Conservation (phyloP, 2,113 vertebrate species). For the Heterotis niloticus region DNA sequence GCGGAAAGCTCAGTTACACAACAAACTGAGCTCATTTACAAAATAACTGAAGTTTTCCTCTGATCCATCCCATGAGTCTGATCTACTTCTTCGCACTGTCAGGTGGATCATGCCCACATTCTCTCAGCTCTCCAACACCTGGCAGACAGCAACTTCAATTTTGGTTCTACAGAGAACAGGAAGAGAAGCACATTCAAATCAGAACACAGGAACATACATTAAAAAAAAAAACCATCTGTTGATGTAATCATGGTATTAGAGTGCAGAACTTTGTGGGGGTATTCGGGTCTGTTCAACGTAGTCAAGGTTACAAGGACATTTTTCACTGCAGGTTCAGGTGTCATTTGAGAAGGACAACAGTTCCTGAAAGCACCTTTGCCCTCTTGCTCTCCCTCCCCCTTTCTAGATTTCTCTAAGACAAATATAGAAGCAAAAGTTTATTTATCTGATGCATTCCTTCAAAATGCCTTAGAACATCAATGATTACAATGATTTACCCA, state of each 20-base stretch:
- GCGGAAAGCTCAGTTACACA: not conserved
- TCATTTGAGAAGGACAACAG: conserved; percentile 12
- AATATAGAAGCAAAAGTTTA: no score
- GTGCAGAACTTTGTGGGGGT: not conserved
- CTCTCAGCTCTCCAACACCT: not conserved
- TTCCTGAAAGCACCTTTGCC: not conserved
- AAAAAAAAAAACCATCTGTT: not conserved
- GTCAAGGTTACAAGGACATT: not conserved
- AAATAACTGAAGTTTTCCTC: no score
- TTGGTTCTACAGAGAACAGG: not conserved
- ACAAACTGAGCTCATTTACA: not conserved
- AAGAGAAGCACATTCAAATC: not conserved
- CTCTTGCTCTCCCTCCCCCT: not conserved
- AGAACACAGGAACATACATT: not conserved
- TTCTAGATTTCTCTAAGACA: no score
- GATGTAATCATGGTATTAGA: no score
- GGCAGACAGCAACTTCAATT: not conserved
- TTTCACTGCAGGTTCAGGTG: not conserved
- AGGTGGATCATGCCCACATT: not conserved
- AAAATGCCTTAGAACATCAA: no score
- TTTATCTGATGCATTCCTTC: no score
- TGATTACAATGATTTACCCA: no score
- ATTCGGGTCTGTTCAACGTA: not conserved
- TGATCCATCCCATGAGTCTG: not conserved
- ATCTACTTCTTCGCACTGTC: not conserved